Evolutionary conservation across 2,888 invertebrate species (phyloP).

Genomic region (Polyploca ridens): DNA sequence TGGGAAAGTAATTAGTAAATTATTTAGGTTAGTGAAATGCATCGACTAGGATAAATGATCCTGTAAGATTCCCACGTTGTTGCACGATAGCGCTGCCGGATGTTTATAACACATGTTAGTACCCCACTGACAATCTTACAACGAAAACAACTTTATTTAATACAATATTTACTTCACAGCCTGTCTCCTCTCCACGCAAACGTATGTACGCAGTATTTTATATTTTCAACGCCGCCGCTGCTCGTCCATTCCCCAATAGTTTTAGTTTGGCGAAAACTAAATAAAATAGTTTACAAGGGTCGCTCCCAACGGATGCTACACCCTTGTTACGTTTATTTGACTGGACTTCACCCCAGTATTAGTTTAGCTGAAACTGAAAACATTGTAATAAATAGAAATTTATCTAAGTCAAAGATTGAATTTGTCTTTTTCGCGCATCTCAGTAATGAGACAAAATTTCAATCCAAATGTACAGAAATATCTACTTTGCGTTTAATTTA

Average conservation of each 20-base stretch:
- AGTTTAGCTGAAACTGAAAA: slow-evolving; percentile 44
- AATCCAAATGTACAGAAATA: no score
- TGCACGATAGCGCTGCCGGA: slow-evolving; percentile 36
- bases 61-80: slow-evolving; percentile 38
- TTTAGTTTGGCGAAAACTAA: slow-evolving; percentile 48
- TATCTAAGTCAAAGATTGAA: slow-evolving; percentile 21
- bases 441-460: background rate
- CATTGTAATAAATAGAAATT: slow-evolving; percentile 36
- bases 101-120: slow-evolving; percentile 42
- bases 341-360: slow-evolving; percentile 43
- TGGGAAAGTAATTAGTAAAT: no score
- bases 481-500: no score
- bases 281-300: slow-evolving; percentile 67
- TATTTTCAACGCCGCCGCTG: slow-evolving; percentile 21
- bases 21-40: background rate
- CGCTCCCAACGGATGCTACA: slow-evolving; percentile 51
- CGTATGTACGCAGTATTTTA: slow-evolving; percentile 21
- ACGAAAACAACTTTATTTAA: slow-evolving; percentile 9
- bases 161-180: slow-evolving; percentile 5
- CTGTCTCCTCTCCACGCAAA: slow-evolving; percentile 13
- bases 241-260: slow-evolving; percentile 28
- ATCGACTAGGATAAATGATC: background rate
- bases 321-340: slow-evolving; percentile 56
- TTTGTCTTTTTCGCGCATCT: slow-evolving; percentile 11
- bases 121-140: background rate